phyloP scores from a whole-genome alignment of 2,113 vertebrate genomes.

The Pelvicachromis taeniatus region DNA sequence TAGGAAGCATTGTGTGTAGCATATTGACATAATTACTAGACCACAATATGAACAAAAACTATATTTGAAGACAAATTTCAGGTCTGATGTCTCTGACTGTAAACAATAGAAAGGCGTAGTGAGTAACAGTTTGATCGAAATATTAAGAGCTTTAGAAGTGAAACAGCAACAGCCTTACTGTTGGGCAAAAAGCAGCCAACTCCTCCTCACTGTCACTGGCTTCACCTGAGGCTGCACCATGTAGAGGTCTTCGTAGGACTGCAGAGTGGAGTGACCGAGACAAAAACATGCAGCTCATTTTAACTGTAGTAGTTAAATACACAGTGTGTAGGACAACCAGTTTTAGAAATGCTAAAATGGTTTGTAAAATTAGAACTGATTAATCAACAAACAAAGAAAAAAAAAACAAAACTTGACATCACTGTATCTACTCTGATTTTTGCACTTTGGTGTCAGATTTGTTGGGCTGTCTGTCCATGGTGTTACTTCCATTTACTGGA shows the following conservation, averaged over 20 bases:
- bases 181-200: constrained; percentile 91
- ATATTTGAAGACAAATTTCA: background rate
- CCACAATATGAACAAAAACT: background rate
- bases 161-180: constrained; percentile 69
- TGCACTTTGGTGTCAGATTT: background rate
- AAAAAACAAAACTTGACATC: background rate
- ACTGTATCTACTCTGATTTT: background rate
- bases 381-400: background rate
- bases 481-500: background rate
- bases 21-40: background rate
- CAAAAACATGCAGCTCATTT: background rate
- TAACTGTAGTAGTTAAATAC: background rate
- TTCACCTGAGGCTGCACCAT: constrained; percentile 61
- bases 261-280: constrained; percentile 40
- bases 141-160: background rate
- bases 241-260: constrained; percentile 76
- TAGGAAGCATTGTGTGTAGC: background rate
- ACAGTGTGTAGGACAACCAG: background rate
- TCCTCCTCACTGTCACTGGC: constrained; percentile 92
- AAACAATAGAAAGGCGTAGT: background rate
- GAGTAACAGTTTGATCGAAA: background rate
- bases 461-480: background rate
- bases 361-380: background rate
- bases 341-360: background rate
- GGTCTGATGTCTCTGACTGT: rapidly evolving